A percentile compares a stretch with the other conserved stretches of the same genome.
Evolutionary conservation across 2,888 invertebrate species (phyloP).

Genomic region (Agriopis marginaria): DNA sequence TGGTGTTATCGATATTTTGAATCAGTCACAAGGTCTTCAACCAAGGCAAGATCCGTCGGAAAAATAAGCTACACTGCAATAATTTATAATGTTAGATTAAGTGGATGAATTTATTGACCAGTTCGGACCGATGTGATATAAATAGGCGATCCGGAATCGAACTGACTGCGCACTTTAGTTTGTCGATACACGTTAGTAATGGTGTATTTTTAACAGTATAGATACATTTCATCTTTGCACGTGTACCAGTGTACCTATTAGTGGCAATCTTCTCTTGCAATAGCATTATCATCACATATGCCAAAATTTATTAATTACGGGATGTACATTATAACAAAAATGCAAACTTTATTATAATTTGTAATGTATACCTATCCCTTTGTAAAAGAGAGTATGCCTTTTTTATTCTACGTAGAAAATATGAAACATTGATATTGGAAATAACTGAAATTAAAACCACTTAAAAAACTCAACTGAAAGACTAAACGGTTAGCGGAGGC

Average conservation of each 20-base stretch:
- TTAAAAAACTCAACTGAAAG: no score
- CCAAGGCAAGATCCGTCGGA: conserved; percentile 37
- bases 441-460: no score
- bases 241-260: not conserved
- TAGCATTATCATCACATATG: not conserved
- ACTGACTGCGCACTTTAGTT: conserved; percentile 21
- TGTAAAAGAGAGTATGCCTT: no score
- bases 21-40: conserved; percentile 41
- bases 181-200: conserved; percentile 21
- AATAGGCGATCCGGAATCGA: conserved; percentile 30
- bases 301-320: not conserved
- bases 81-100: conserved; percentile 33
- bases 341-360: no score
- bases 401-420: no score
- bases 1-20: conserved; percentile 37
- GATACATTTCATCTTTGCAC: conserved; percentile 5
- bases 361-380: no score
- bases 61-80: conserved; percentile 34
- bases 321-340: not conserved
- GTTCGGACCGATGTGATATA: conserved; percentile 30
- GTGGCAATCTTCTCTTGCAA: not conserved
- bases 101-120: conserved; percentile 35
- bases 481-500: no score
- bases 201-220: conserved; percentile 19
- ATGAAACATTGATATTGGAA: no score